These are phyloP conservation scores for Mormyrus lacerda DNA, from an alignment of 2,113 vertebrate species.

Conservation along the genomic window DNA sequence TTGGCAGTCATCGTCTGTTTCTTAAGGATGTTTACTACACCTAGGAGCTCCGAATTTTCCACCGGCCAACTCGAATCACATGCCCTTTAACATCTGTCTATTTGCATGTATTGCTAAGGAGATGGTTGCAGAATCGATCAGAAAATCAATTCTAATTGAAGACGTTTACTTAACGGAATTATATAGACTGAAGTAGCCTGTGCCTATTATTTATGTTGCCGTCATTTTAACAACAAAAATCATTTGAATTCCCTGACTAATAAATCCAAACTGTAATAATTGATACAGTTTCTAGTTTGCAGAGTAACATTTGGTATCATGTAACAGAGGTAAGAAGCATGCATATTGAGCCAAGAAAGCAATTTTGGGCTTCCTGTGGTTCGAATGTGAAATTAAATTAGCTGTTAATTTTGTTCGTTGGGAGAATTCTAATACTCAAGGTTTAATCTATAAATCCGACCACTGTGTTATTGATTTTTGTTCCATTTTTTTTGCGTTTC, in stretches of 20 bases:
- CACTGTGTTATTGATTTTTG: conserved; percentile 8
- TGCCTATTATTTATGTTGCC: neutral
- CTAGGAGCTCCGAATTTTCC: neutral
- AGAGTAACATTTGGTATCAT: neutral
- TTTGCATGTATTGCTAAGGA: neutral
- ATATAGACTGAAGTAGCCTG: neutral
- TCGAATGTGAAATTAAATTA: conserved; percentile 22
- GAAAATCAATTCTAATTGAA: neutral
- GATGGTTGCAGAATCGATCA: neutral
- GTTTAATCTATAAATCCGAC: neutral
- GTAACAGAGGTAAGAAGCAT: neutral
- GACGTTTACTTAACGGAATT: neutral
- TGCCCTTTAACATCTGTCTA: neutral
- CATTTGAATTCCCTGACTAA: neutral
- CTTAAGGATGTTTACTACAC: neutral
- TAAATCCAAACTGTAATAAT: neutral
- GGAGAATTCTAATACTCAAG: neutral
- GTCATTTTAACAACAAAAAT: neutral
- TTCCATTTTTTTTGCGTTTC: neutral
- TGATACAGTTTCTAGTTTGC: neutral
- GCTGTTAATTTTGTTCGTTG: conserved; percentile 16
- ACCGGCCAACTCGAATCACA: neutral
- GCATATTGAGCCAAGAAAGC: neutral
- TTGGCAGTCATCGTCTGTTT: conserved; percentile 34
- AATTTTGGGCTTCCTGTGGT: neutral